Percentiles rank a stretch among this genome's conserved stretches.
Evolutionary conservation across 2,113 vertebrate species (phyloP).

Genomic region (Ptilorrhoa leucosticta): DNA sequence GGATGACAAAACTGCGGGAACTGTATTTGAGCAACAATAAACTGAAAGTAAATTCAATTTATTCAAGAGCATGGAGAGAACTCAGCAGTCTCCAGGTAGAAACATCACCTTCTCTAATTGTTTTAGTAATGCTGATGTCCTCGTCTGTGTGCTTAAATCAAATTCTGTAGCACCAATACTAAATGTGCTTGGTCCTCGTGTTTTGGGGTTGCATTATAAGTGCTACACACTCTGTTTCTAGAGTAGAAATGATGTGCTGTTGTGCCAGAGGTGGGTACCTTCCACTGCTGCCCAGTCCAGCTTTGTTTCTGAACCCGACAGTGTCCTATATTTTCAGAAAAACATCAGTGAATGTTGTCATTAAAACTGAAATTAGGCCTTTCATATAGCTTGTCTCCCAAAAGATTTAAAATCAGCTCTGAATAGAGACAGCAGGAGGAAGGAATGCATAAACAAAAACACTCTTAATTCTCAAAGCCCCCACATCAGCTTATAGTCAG

Average conservation of each 20-base stretch:
- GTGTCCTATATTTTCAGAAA: neutral
- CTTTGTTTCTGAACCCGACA: neutral
- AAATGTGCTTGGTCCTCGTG: neutral
- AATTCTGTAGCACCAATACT: neutral
- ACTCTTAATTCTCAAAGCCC: constrained; percentile 57
- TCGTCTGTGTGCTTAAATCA: neutral
- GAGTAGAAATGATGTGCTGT: neutral
- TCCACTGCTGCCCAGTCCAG: neutral
- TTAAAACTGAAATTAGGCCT: constrained; percentile 6
- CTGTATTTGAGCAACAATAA: constrained; percentile 88
- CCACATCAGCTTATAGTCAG: constrained; percentile 48
- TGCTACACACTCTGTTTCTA: neutral
- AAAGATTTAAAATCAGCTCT: constrained; percentile 22
- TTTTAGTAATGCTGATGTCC: neutral
- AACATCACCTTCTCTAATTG: neutral
- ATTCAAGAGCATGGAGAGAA: constrained; percentile 88
- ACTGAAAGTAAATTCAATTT: constrained; percentile 85
- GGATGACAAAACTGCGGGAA: constrained; percentile 88
- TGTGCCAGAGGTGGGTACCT: neutral
- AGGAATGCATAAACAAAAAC: constrained; percentile 52
- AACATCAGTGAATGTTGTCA: neutral
- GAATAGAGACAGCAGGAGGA: constrained; percentile 33
- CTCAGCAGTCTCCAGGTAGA: constrained; percentile 85
- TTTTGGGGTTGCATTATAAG: neutral
- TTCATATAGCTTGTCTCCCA: constrained; percentile 5